Evolutionary conservation across 2,797 vertebrate genomes (phyloP).

Genomic region (Spondyliosoma cantharus): DNA sequence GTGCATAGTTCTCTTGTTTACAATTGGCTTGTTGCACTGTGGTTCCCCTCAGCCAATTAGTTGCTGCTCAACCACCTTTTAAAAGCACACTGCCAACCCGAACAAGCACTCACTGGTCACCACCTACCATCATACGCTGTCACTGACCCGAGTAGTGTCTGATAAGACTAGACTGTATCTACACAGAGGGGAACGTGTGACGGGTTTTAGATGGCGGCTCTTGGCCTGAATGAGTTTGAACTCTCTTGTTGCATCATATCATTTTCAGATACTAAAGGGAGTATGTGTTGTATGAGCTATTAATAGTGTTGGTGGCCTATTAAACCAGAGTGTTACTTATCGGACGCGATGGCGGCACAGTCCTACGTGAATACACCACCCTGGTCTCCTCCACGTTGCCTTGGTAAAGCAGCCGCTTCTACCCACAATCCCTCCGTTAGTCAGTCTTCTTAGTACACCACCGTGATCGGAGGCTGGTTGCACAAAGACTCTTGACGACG

Average conservation of each 20-base stretch:
- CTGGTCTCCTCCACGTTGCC: slow-evolving; percentile 25
- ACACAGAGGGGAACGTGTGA: neutral
- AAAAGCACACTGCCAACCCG: neutral
- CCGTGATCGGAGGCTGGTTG: neutral
- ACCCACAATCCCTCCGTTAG: slow-evolving; percentile 6
- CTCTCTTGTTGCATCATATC: neutral
- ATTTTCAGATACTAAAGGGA: slow-evolving; percentile 7
- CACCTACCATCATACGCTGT: neutral
- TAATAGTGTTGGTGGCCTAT: neutral
- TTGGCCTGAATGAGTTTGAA: neutral
- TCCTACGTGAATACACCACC: neutral
- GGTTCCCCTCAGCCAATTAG: neutral
- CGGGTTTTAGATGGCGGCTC: slow-evolving; percentile 4
- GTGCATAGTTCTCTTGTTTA: neutral
- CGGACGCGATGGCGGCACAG: slow-evolving; percentile 17
- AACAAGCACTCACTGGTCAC: neutral
- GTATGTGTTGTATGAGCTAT: slow-evolving; percentile 31
- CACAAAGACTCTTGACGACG: neutral
- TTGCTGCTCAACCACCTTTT: neutral
- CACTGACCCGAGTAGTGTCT: neutral
- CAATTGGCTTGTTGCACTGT: neutral
- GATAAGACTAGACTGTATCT: slow-evolving; percentile 1
- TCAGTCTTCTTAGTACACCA: neutral
- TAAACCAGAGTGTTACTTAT: slow-evolving; percentile 8
- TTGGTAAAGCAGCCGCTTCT: slow-evolving; percentile 15